phyloP scores from a whole-genome alignment of 2,797 vertebrate species.

The Hoplostethus atlanticus region DNA sequence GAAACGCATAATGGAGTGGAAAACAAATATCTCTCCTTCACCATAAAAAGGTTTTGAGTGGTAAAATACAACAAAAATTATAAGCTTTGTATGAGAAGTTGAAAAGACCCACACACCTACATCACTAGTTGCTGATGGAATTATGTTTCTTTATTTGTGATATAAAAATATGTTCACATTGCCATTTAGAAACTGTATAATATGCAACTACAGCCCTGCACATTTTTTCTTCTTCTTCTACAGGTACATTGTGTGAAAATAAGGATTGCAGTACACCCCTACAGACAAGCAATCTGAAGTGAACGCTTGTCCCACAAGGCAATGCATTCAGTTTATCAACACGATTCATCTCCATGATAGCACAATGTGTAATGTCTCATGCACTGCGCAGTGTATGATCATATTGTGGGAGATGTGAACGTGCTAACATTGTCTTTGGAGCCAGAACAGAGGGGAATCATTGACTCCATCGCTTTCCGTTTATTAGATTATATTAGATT shows the following conservation, averaged over 20 bases:
- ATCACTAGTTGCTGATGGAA: too few species aligned
- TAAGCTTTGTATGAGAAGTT: background rate
- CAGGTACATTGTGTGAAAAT: background rate
- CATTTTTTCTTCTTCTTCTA: constrained; percentile 23
- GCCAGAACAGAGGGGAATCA: background rate
- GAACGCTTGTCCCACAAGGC: constrained; percentile 48
- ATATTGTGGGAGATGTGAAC: constrained; percentile 19
- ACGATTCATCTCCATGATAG: constrained; percentile 69
- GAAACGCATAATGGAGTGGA: constrained; percentile 30
- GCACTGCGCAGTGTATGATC: constrained; percentile 25
- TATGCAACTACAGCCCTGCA: background rate
- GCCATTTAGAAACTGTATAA: background rate
- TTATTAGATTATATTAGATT: background rate
- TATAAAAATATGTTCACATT: background rate
- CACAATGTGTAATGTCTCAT: constrained; percentile 21
- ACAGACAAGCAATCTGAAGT: constrained; percentile 43
- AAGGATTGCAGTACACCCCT: constrained; percentile 21
- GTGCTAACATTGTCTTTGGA: constrained; percentile 20
- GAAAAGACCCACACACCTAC: background rate
- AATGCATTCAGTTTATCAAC: constrained; percentile 64
- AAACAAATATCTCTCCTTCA: constrained; percentile 10
- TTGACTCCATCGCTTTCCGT: background rate
- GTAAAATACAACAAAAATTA: background rate
- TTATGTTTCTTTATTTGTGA: background rate
- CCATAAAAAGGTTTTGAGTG: constrained; percentile 16